A percentile compares a stretch with the other conserved stretches of the same genome.
These are phyloP conservation scores for Cataglyphis cursor DNA, from an alignment of 2,888 invertebrate genomes.

Conservation along the genomic window DNA sequence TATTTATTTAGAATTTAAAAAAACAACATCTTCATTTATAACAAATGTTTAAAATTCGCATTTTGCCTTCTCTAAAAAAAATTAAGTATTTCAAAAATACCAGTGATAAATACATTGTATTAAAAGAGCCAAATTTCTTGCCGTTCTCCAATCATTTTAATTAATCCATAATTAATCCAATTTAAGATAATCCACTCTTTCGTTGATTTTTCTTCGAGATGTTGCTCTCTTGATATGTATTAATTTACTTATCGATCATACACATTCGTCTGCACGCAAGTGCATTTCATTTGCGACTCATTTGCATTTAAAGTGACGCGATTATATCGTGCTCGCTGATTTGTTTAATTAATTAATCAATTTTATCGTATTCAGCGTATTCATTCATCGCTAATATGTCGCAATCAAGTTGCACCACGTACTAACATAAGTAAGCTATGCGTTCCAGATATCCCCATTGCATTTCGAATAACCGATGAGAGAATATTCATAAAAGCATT, in stretches of 20 bases:
- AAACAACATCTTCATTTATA: slow-evolving; percentile 1
- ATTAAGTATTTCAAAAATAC: neutral
- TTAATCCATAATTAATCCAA: slow-evolving; percentile 9
- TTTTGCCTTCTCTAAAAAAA: neutral
- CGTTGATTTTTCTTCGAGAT: neutral
- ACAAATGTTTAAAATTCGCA: neutral
- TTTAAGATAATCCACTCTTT: neutral
- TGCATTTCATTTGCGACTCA: neutral
- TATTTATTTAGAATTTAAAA: neutral
- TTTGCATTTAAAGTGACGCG: neutral
- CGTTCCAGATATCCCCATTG: slow-evolving; percentile 7
- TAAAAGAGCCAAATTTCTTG: neutral
- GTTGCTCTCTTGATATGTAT: neutral
- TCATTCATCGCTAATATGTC: slow-evolving; percentile 10
- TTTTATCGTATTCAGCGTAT: slow-evolving; percentile 10
- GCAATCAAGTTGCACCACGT: slow-evolving; percentile 21
- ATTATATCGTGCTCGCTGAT: neutral
- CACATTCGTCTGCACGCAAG: neutral
- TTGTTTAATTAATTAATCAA: slow-evolving; percentile 42
- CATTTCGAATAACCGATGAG: slow-evolving; percentile 28
- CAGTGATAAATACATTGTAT: neutral
- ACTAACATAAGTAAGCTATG: neutral
- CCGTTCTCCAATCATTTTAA: neutral
- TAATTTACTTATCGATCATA: neutral
- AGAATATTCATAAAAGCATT: slow-evolving; percentile 49